Evolutionary conservation across 2,797 vertebrate species (phyloP), one percentile per base, ranked within the genome.

Genomic region (Carcharodon carcharias): DNA sequence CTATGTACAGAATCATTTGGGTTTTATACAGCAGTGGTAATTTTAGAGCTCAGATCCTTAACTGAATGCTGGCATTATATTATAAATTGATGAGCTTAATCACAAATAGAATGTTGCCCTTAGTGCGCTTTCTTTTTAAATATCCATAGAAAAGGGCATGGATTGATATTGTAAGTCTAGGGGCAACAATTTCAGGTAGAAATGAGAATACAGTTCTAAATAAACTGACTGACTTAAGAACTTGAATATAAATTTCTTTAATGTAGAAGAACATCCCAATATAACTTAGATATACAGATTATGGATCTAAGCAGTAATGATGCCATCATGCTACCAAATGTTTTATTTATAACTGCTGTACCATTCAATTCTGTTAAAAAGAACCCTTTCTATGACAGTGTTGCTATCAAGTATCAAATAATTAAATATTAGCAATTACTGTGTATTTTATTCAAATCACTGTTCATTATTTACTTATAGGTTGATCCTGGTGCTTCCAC

Each of bases 401-500:
- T n/a, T 92, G 12, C 58, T n/a, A 92, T 35, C 4, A 35, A 63
- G 26, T 71, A 21, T 73, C 50, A 77, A 40, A 77, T 56, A 54
- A 3, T 67, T 67, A 9, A 94, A 9, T 65, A 45, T 65, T 45
- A 50, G 65, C 54, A 26, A 71, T 26, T 14, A 54, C 0, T 69
- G 12, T 92, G 56, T 50, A 94, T 8, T 26, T 73, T 56, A 58
- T 56, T 95, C 69, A 95, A 73, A 18, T 77, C 12, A 95, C 31
- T 7, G 7, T 12, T 56, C 54, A 63, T 82, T 69, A 1, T 96
- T 94, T 67, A 40, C 97, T 50, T 92, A n/a, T 87, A 99, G 99
- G 97, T 96, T 94, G 98, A 99, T 97, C 98, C 97, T 40, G 97
- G 96, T 96, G 98, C 98, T n/a, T 98, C 98, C 6, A 97, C 98